phyloP scores from a whole-genome alignment of 2,113 vertebrate species.

The Cynocephalus volans region DNA sequence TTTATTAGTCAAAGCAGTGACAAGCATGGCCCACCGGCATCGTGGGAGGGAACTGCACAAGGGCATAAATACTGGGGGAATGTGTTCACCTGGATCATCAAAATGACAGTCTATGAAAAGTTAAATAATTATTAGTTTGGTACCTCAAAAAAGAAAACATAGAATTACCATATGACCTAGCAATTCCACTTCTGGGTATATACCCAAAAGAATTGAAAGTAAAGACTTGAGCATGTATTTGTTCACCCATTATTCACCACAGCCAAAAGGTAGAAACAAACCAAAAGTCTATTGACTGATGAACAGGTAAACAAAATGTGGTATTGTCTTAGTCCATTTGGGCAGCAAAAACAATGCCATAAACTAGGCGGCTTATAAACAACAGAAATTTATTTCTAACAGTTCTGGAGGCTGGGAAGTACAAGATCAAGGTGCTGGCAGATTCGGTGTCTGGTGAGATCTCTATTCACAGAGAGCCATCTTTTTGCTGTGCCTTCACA shows the following conservation, averaged over 20 bases:
- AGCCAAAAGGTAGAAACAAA: not conserved
- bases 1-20: slow-evolving; percentile 1
- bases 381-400: not conserved
- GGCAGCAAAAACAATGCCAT: not conserved
- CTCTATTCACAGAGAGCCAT: not conserved
- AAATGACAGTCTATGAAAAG: not conserved
- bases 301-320: not conserved
- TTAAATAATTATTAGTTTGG: slow-evolving; percentile 14
- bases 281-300: not conserved
- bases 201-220: not conserved
- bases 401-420: not conserved
- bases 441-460: not conserved
- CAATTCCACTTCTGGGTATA: not conserved
- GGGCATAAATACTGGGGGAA: not conserved
- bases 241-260: not conserved
- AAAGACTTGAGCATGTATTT: not conserved
- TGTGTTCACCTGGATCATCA: not conserved
- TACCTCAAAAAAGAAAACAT: not conserved
- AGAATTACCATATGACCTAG: not conserved
- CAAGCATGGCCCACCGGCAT: not conserved
- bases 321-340: not conserved
- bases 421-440: not conserved
- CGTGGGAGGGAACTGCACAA: not conserved
- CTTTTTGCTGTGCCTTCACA: not conserved
- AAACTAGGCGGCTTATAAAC: not conserved